phyloP scores from a whole-genome alignment of 2,113 vertebrate genomes.

The Notiomystis cincta region DNA sequence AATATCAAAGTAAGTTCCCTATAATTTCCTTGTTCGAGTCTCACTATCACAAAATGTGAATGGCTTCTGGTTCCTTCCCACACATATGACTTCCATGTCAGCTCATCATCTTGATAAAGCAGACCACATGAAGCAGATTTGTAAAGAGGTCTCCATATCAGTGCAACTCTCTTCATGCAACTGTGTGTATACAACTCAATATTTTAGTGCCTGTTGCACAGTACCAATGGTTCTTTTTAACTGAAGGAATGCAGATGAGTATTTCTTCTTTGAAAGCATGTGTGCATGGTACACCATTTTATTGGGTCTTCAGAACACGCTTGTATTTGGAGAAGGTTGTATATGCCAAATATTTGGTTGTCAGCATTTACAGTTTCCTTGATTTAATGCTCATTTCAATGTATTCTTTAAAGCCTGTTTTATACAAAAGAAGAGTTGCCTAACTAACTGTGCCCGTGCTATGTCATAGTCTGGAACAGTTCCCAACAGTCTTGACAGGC shows the following conservation, averaged over 20 bases:
- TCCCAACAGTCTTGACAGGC: background rate
- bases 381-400: background rate
- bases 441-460: background rate
- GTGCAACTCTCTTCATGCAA: background rate
- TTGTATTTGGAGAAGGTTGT: background rate
- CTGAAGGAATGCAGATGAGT: background rate
- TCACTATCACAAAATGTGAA: background rate
- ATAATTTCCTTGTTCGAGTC: background rate
- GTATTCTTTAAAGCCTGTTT: background rate
- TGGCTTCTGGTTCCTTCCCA: background rate
- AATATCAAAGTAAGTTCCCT: background rate
- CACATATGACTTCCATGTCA: background rate
- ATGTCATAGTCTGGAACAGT: background rate
- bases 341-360: background rate
- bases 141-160: background rate
- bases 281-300: background rate
- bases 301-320: background rate
- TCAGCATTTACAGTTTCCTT: background rate
- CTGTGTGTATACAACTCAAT: background rate
- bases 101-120: background rate
- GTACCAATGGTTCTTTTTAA: background rate
- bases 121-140: background rate
- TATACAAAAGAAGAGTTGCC: background rate
- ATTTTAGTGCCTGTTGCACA: background rate
- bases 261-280: background rate